Base-by-base conservation (phyloP, 2,888 invertebrate species). In the Coecobrya sp. region DNA sequence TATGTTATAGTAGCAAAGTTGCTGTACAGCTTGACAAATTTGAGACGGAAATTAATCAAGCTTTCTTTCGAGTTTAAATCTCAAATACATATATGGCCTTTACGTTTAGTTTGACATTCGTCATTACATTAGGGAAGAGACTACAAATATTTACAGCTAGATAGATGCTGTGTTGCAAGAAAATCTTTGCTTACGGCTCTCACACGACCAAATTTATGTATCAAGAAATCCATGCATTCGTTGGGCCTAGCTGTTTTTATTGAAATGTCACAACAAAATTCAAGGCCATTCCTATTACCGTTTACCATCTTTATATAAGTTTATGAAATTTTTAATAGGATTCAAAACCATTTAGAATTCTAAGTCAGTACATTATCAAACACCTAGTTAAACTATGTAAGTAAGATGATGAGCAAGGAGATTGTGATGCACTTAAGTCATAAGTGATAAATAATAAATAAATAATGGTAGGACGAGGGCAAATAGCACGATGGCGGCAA, bases 41-140 rank as follows among this genome's bases (percentile, higher is more conserved):
- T 87, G 76, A 62, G 76, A 76, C 49, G 2, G 62, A 79, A 59
- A 76, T 76, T 76, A 87, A 87, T 87, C 70, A 52, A 59, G 49
- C 59, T 62, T 86, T 27, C 65, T 27, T 5, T 87, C 76, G 45
- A 45, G 45, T 45, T 45, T 68, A 7, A n/a, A 49, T 25, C 49
- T 45, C 25, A n/a, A n/a, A n/a, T n/a, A 13, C 76, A 13, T 45
- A 19, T 42, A 42, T 2, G n/a, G 7, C n/a, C 19, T 55, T 13
- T 30, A 27, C 2, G 8, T 30, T 8, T 25, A 25, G 27, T 55
- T 55, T 19, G 55, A 19, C 19, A 19, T 16, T 11, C 52, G 10
- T 52, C 52, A 52, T 52, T 16, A 52, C 5, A 13, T 49, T 49
- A 10, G 1, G 16, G 16, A 49, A 1, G 49, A 10, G 5, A 49